Evolutionary conservation across 2,113 vertebrate species (phyloP), one percentile per base, ranked within the genome.

Genomic region (Ctenodactylus gundi): DNA sequence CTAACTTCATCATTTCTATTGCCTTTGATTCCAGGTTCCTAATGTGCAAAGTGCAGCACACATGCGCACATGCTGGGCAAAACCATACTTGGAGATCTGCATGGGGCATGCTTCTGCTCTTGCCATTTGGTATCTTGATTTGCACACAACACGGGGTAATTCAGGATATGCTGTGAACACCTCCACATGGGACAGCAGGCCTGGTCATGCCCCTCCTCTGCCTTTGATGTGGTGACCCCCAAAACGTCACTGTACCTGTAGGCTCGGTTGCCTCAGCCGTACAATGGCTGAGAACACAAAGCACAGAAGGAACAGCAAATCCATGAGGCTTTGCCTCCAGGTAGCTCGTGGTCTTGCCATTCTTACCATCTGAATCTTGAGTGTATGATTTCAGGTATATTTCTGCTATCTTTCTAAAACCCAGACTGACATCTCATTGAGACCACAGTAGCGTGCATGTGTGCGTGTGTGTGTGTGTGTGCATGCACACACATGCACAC

Each of bases 1-100:
- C 84, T 70, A 68, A 83, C 78, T 78, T 58, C 17, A 13, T 84
- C 76, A 36, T 78, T 95, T 90, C 88, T 64, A 57, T 46, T 91
- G 27, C 27, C 55, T 91, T 88, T 46, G 21, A 21, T 29, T 51
- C 4, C 49, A 34, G 7, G 4, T 23, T 88, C 17, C 70, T 70
- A 29, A 67, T 78, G 39, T 82, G 51, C 83, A 86, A 62, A 92
- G 4, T 49, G 70, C 18, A 60, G 27, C 39, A 88, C 67, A 82
- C 72, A 46, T 21, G 53, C 23, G 18, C 21, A 44, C 23, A 14
- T 6, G 1, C 12, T 58, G 34, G 31, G 21, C 29, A 80, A 84
- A 95, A 62, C 12, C 1, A 1, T 34, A 34, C 36, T 53, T 34
- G 53, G 68, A 67, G 44, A 5, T 36, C 73, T 85, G 39, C 12